phyloP scores from a whole-genome alignment of 2,113 vertebrate species.

The Hiodon tergisus region DNA sequence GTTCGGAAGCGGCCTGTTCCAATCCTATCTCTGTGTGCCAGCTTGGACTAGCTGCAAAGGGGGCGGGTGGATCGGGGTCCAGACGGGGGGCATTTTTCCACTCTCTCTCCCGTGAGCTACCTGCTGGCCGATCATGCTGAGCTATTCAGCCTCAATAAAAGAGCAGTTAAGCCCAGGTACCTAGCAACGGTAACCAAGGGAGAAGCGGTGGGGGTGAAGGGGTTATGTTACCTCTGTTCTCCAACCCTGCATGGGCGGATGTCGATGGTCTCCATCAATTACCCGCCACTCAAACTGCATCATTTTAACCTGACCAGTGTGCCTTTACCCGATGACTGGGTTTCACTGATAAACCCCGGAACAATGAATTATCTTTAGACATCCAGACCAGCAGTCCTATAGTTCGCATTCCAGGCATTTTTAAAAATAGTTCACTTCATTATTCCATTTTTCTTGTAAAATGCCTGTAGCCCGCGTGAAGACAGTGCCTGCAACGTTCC shows the following conservation, averaged over 20 bases:
- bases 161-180: slow-evolving; percentile 8
- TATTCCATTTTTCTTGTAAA: no score
- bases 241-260: background rate
- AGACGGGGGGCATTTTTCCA: slow-evolving; percentile 5
- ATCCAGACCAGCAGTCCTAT: background rate
- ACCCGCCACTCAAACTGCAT: background rate
- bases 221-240: no score
- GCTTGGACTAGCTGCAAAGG: slow-evolving; percentile 4
- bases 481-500: no score
- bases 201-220: background rate
- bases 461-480: no score
- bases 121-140: slow-evolving; percentile 10
- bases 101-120: slow-evolving; percentile 22
- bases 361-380: background rate
- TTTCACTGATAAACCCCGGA: background rate
- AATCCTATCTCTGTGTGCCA: slow-evolving; percentile 20
- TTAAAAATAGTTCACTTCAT: background rate
- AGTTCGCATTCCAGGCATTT: background rate
- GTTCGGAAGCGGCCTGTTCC: slow-evolving; percentile 1
- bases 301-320: background rate
- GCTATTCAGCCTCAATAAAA: slow-evolving; percentile 23
- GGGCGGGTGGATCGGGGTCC: background rate
- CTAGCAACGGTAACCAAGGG: background rate
- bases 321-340: background rate
- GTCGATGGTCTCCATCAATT: background rate